Percentiles rank a stretch among this genome's conserved stretches.
Conservation (phyloP, 2,888 invertebrate genomes). For the Troides oblongomaculatus region DNA sequence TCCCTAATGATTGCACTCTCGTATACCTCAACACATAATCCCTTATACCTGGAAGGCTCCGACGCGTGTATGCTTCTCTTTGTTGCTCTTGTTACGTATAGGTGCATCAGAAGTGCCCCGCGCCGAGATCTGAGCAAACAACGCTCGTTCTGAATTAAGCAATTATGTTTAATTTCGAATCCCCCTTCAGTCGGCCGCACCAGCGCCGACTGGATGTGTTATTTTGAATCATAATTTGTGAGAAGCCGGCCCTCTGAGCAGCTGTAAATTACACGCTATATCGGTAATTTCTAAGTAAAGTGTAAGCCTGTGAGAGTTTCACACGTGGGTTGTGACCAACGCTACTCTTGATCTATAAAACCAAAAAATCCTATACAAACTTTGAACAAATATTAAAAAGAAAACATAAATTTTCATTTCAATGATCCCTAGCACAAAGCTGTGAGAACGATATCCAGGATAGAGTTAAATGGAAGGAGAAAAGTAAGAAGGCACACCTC, state of each 20-base stretch:
- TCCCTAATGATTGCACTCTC: conserved; percentile 63
- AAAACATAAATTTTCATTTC: too few relatives aligned
- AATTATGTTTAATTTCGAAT: conserved; percentile 79
- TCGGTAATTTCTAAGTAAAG: conserved; percentile 57
- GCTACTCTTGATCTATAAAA: background rate
- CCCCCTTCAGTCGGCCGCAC: conserved; percentile 69
- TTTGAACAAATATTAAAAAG: too few relatives aligned
- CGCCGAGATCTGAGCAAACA: conserved; percentile 64
- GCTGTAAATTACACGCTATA: conserved; percentile 74
- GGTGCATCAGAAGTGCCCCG: conserved; percentile 50
- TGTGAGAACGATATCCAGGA: too few relatives aligned
- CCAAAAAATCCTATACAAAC: too few relatives aligned
- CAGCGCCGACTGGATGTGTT: conserved; percentile 72
- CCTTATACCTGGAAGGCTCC: conserved; percentile 64
- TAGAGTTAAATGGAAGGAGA: too few relatives aligned
- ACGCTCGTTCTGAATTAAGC: conserved; percentile 75
- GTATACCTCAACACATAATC: conserved; percentile 69
- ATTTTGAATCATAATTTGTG: conserved; percentile 79
- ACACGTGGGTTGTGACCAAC: conserved; percentile 35
- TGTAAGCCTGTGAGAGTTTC: conserved; percentile 45
- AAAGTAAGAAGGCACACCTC: too few relatives aligned
- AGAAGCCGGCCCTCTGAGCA: conserved; percentile 76
- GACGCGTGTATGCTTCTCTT: conserved; percentile 45
- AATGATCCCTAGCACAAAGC: too few relatives aligned
- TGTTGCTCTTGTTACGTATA: conserved; percentile 40